Base-by-base conservation (phyloP, 2,113 vertebrate species). In the Rhynchopsitta pachyrhyncha region DNA sequence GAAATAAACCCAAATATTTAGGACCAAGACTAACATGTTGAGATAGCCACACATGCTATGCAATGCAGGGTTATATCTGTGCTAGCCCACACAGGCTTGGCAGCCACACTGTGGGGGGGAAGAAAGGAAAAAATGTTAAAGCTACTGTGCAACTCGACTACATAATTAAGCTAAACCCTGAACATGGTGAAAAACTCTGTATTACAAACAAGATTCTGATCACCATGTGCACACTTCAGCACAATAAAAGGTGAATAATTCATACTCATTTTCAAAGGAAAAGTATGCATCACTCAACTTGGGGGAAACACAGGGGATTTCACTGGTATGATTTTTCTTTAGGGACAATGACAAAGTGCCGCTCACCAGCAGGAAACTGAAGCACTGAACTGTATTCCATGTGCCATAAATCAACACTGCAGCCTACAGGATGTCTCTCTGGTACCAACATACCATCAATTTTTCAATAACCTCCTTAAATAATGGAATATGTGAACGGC, bases 221-320 rank as follows among this genome's bases (percentile, higher is more conserved):
- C 88, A 95, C 81, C 86, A 46, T 85, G 90, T 85, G 92, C 90
- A 92, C 96, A 97, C 95, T 84, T 84, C 88, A 89, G 96, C 97
- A 96, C 98, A 98, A 95, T 98, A 93, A 96, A 97, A 97, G 64
- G 83, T 99, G 86, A 99, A 99, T 98, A 98, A 98, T 98, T 98
- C 70, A 98, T 98, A 41, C 92, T 35, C 92, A 86, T 97, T 98
- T 98, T 92, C 77, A 67, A 97, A 96, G 97, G 91, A 78, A 97
- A 64, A 95, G 95, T 92, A 96, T 98, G 97, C 98, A 97, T 98
- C 96, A 93, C 95, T 98, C 97, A 94, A 88, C 96, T 86, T 70
- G 67, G 84, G 97, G 92, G 88, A 67, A 97, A 97, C 96, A 92
- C 82, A 55, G 92, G 97, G 97, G 98, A 98, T 93, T 98, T 97